Evolutionary conservation across 2,888 invertebrate genomes (phyloP).

Genomic region (Campoletis raptor): DNA sequence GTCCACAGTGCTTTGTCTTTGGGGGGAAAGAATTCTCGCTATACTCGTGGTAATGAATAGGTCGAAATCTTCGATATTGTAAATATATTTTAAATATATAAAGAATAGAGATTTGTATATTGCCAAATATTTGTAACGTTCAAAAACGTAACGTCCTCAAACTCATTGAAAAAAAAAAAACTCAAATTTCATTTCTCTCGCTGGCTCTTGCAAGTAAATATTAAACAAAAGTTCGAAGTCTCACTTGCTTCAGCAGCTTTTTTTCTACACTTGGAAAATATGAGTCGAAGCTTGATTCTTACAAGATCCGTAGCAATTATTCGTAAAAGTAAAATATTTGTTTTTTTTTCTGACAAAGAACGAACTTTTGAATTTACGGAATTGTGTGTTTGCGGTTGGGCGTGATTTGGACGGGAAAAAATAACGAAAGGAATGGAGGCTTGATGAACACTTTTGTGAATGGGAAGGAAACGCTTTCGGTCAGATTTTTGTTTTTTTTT

Average conservation of each 20-base stretch:
- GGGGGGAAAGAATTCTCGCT: background rate
- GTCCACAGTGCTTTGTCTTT: conserved; percentile 2
- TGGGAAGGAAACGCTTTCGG: conserved; percentile 46
- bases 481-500: conserved; percentile 48
- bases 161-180: background rate
- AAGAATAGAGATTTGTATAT: background rate
- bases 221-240: background rate
- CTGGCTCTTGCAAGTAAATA: background rate
- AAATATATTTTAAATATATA: background rate
- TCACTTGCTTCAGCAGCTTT: background rate
- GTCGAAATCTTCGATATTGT: background rate
- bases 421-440: background rate
- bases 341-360: conserved; percentile 3
- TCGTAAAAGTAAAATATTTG: background rate
- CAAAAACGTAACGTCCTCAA: background rate
- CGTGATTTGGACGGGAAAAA: conserved; percentile 19
- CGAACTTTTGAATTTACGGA: background rate
- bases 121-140: background rate
- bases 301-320: background rate
- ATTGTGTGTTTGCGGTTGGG: background rate
- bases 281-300: background rate
- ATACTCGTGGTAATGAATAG: background rate
- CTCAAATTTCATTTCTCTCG: background rate
- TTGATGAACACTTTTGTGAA: background rate
- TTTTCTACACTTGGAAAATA: conserved; percentile 11